Base-by-base conservation (phyloP, 2,888 invertebrate species). In the Cheilosia impressa region DNA sequence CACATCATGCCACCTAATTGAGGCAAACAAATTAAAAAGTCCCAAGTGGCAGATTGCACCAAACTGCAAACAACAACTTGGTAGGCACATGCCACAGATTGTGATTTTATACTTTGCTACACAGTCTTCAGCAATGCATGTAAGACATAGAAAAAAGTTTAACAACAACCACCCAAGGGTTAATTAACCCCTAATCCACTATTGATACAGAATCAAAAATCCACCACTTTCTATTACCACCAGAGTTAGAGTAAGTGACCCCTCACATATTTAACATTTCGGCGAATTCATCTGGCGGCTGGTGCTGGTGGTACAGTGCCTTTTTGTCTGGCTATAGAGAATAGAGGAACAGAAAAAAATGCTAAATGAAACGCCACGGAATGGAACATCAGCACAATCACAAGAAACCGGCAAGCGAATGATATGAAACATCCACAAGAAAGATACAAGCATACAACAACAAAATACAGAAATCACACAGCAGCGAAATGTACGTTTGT, bases 121-220 rank as follows among this genome's bases (percentile, higher is more conserved):
- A 38, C 13, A 19, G 4, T n/a, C 31, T 9, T 7, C 34, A 38
- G 24, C 60, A 55, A 19, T 10, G 7, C 17, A 7, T 27, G 24
- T n/a, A 22, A 60, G 4, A 50, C 4, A 15, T 47, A 19, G 17
- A 71, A 41, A 41, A 13, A n/a, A 57, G 27, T 55, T 43, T 19
- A 53, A 17, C 17, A 63, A 73, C 15, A 45, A 4, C 43, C 55
- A 22, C 63, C 55, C 9, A 45, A 73, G 55, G 73, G 73, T 73
- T 73, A 73, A 73, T 73, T 73, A 73, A 73, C 73, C 73, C 73
- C 55, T 24, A 63, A 53, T 52, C 41, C 22, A 55, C 27, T 2
- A 31, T 19, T 9, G 2, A 19, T n/a, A 71, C 4, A 41, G 41
- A 41, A 43, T n/a, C 0, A 50, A 41, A 22, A 60, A 60, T 17